Percentiles rank a stretch among this genome's conserved stretches.
These are phyloP conservation scores for Eulemur macaco DNA, from an alignment of 2,113 vertebrate genomes.

Conservation along the genomic window DNA sequence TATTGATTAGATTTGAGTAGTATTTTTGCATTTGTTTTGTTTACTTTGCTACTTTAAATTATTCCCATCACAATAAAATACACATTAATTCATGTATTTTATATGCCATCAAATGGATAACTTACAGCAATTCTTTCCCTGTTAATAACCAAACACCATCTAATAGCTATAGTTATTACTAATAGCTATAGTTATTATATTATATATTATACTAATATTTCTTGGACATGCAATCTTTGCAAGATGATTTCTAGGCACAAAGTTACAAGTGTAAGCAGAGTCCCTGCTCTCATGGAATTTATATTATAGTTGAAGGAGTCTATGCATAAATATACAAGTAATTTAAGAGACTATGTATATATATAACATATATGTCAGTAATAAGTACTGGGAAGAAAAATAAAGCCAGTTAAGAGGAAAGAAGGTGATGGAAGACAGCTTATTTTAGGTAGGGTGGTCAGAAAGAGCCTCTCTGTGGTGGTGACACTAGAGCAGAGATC, in stretches of 20 bases:
- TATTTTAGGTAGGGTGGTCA: not conserved
- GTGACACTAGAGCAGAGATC: not conserved
- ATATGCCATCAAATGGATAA: not conserved
- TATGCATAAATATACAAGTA: not conserved
- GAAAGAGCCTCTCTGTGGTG: not conserved
- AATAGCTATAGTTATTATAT: too few relatives aligned
- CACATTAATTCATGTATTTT: not conserved
- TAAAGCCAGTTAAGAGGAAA: not conserved
- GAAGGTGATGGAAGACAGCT: not conserved
- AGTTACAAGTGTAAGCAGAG: not conserved
- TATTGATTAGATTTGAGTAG: not conserved
- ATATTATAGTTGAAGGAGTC: not conserved
- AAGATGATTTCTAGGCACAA: not conserved
- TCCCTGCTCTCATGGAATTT: not conserved
- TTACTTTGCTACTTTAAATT: not conserved
- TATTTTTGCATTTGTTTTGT: not conserved
- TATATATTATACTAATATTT: not conserved
- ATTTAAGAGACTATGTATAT: not conserved
- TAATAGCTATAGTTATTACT: too few relatives aligned
- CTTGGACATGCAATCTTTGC: not conserved
- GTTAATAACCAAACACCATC: not conserved
- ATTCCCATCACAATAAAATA: not conserved
- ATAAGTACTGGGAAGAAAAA: not conserved
- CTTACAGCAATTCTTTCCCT: not conserved
- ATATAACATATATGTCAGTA: not conserved